A percentile compares a stretch with the other conserved stretches of the same genome.
Conservation (phyloP, 2,888 invertebrate genomes). For the Lutraria lutraria region DNA sequence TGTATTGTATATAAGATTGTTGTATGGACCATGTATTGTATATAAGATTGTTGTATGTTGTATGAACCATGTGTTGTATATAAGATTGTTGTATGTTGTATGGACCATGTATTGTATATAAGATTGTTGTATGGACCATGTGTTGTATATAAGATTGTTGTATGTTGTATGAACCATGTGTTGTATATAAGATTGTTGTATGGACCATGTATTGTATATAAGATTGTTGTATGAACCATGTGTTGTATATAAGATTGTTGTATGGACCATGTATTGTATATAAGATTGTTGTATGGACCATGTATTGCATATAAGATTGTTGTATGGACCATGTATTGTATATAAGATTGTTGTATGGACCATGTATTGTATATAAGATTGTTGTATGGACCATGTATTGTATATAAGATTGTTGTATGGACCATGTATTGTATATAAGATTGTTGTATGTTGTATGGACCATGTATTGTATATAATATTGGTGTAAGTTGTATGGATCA, state of each 20-base stretch:
- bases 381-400: neutral
- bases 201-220: neutral
- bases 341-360: neutral
- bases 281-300: neutral
- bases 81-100: constrained; percentile 75
- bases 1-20: neutral
- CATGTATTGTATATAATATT: neutral
- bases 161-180: constrained; percentile 85
- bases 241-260: too few relatives aligned
- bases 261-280: neutral
- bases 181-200: too few relatives aligned
- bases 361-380: too few relatives aligned
- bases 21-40: neutral
- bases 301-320: too few relatives aligned
- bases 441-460: constrained; percentile 82
- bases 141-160: neutral
- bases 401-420: neutral
- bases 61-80: constrained; percentile 80
- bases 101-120: too few relatives aligned
- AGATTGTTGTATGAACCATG: neutral
- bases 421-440: neutral
- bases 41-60: constrained; percentile 58
- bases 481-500: neutral
- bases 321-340: neutral
- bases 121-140: neutral